Evolutionary conservation across 1,140 invertebrate genomes (phyloP).

Genomic region (Babylonia areolata): DNA sequence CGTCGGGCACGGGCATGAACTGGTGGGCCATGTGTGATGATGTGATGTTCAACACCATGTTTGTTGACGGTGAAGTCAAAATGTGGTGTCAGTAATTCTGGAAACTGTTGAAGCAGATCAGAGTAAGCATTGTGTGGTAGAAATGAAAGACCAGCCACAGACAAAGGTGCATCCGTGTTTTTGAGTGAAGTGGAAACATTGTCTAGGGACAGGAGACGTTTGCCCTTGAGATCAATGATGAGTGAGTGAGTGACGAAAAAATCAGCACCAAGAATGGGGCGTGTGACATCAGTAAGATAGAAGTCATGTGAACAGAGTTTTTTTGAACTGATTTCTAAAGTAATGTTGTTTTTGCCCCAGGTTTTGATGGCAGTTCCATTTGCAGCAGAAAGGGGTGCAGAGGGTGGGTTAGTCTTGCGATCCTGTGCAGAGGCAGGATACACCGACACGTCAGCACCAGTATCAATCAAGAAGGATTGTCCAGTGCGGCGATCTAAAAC

Average conservation of each 20-base stretch:
- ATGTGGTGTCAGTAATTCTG: not conserved
- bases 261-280: not conserved
- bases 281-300: not conserved
- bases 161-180: not conserved
- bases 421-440: not conserved
- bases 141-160: not conserved
- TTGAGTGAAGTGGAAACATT: not conserved
- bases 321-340: not conserved
- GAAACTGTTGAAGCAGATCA: not conserved
- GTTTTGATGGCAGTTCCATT: not conserved
- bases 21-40: not conserved
- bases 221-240: not conserved
- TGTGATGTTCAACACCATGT: not conserved
- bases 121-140: not conserved
- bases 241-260: not conserved
- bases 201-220: not conserved
- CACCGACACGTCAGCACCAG: not conserved
- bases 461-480: not conserved
- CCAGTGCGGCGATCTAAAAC: not conserved
- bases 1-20: slow-evolving; percentile 1
- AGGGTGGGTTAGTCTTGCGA: not conserved
- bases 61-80: not conserved
- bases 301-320: not conserved
- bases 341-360: not conserved
- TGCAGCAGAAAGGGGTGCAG: not conserved